Evolutionary conservation across 2,113 vertebrate genomes (phyloP).

Genomic region (Terrapene triunguis): DNA sequence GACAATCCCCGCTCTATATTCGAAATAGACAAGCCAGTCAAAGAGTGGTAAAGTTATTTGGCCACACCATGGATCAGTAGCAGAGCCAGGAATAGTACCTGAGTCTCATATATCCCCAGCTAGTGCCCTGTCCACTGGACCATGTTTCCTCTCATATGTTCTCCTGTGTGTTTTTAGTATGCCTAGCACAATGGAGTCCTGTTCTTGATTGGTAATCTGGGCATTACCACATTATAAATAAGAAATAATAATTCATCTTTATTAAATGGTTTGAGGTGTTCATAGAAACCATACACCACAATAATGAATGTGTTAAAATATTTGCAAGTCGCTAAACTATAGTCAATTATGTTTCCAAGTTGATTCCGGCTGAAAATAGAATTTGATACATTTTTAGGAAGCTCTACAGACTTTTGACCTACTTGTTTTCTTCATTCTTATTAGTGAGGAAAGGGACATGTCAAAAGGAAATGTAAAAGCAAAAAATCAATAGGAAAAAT

Average conservation of each 20-base stretch:
- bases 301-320: neutral
- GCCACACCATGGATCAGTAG: neutral
- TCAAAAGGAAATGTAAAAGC: rapidly evolving
- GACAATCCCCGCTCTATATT: neutral
- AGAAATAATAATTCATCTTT: neutral
- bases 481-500: neutral
- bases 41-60: neutral
- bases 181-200: neutral
- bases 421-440: neutral
- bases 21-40: neutral
- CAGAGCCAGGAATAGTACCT: neutral
- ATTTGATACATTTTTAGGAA: neutral
- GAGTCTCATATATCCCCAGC: neutral
- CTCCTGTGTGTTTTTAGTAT: rapidly evolving
- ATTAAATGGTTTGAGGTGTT: neutral
- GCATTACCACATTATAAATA: neutral
- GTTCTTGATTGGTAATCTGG: neutral
- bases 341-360: neutral
- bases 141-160: neutral
- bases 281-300: neutral
- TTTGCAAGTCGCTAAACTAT: neutral
- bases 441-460: neutral
- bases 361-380: neutral
- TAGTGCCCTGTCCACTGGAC: neutral
- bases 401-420: neutral